These are phyloP conservation scores for Pteropus rufus DNA, from an alignment of 2,797 vertebrate species.

Conservation along the genomic window DNA sequence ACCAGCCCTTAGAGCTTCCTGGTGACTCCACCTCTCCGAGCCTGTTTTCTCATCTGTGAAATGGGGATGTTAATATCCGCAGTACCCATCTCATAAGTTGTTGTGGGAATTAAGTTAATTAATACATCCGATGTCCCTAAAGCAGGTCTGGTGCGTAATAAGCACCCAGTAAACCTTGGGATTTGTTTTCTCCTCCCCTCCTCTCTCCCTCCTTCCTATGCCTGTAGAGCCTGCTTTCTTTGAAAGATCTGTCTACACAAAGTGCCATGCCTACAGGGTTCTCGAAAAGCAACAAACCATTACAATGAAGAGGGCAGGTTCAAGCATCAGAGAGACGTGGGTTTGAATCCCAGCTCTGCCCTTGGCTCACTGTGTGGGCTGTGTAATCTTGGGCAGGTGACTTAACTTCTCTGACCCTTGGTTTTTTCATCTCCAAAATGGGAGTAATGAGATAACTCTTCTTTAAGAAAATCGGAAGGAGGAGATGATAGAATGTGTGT, in stretches of 20 bases:
- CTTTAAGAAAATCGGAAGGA: neutral
- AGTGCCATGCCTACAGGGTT: neutral
- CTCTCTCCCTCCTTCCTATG: too few species aligned
- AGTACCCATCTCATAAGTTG: neutral
- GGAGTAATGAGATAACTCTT: neutral
- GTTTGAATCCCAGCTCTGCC: neutral
- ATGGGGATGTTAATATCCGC: neutral
- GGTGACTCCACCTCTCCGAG: neutral
- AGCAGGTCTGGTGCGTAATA: neutral
- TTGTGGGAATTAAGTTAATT: neutral
- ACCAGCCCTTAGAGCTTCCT: neutral
- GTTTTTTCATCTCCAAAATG: neutral
- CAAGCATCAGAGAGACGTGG: neutral
- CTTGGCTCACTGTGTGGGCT: neutral
- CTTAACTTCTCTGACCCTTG: neutral
- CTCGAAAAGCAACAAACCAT: neutral
- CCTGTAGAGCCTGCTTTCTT: neutral
- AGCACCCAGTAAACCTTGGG: neutral
- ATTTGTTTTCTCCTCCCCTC: neutral
- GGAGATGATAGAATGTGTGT: neutral
- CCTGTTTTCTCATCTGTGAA: neutral
- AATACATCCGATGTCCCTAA: neutral
- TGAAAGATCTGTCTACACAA: neutral
- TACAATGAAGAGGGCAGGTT: neutral
- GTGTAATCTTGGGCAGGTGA: neutral